Evolutionary conservation across 2,888 invertebrate species (phyloP).

Genomic region (Epinotia brunnichana): DNA sequence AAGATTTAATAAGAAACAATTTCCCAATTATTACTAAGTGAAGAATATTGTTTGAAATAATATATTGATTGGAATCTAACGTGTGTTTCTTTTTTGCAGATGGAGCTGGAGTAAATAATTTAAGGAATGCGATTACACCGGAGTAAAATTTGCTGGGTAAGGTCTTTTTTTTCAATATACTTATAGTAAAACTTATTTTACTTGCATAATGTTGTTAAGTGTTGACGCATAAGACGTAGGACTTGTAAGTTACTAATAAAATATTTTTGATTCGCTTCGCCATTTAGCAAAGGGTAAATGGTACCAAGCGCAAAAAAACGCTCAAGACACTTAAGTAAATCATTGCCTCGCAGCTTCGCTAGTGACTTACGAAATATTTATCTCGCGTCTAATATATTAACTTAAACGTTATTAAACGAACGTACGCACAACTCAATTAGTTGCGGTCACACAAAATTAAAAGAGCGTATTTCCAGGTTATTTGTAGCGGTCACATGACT

Average conservation of each 20-base stretch:
- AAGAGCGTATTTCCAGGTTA: conserved; percentile 14
- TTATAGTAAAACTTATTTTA: too few relatives aligned
- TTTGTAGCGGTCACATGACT: background rate
- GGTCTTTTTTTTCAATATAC: conserved; percentile 46
- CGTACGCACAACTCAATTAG: conserved; percentile 40
- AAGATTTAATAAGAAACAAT: conserved; percentile 30
- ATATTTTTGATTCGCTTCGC: conserved; percentile 48
- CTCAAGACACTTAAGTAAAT: conserved; percentile 30
- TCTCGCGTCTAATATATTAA: conserved; percentile 33
- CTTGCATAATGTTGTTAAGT: background rate
- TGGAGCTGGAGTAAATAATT: conserved; percentile 65
- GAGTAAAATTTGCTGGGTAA: conserved; percentile 71
- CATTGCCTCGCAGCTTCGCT: conserved; percentile 35
- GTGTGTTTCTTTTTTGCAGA: conserved; percentile 66
- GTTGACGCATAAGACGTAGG: background rate
- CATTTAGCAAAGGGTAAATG: conserved; percentile 48
- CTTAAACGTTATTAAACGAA: conserved; percentile 35
- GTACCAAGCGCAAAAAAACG: conserved; percentile 28
- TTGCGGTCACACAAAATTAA: background rate
- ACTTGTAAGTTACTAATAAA: background rate
- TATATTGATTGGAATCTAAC: background rate
- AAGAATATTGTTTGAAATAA: conserved; percentile 4
- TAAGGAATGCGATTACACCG: conserved; percentile 77
- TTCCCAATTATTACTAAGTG: conserved; percentile 1
- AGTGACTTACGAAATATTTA: conserved; percentile 41